Base-by-base conservation (phyloP, 2,113 vertebrate genomes). In the Corynorhinus townsendii region DNA sequence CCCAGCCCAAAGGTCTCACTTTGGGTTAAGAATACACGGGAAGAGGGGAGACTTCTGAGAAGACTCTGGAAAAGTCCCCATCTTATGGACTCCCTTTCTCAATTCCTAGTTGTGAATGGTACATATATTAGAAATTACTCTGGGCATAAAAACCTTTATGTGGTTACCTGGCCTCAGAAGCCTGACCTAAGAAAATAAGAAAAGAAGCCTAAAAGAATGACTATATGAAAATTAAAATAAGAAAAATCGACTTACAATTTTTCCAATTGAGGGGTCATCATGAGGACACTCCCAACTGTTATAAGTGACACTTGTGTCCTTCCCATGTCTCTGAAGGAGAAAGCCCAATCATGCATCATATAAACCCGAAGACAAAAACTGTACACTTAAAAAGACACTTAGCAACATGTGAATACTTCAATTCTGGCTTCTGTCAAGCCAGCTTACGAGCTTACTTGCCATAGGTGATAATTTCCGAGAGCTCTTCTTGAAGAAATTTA, bases 291-390 rank as follows among this genome's bases (percentile, higher is more conserved):
- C 75, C 97, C 85, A 54, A 98, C 3, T 1, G 49, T 66, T 35
- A 59, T 75, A 5, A 80, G 54, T 1, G 92, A 66, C 38, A 98
- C 97, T 35, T 68, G 85, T 2, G 98, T 98, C 40, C 33, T 79
- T 24, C 97, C 94, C 89, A 98, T 59, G 86, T 98, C 98, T 94
- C 98, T 98, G 96, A 54, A 93, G 89, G 85, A 96, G 68, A 94
- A 87, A 94, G 92, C 11, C 59, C 62, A 93, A 77, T 62, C 11
- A 40, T 45, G 30, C 2, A 69, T 54, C 84, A 84, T n/a, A 54
- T 52, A 59, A 93, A 14, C 35, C 24, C 52, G 47, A 72, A 59
- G 52, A 81, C 7, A 64, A 66, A 94, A 40, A 15, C 73, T 89
- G 15, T 86, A 15, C 28, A 40, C 52, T 89, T 91, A 75, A 91